Conservation (phyloP, 2,113 vertebrate genomes). For the Myxocyprinus asiaticus region DNA sequence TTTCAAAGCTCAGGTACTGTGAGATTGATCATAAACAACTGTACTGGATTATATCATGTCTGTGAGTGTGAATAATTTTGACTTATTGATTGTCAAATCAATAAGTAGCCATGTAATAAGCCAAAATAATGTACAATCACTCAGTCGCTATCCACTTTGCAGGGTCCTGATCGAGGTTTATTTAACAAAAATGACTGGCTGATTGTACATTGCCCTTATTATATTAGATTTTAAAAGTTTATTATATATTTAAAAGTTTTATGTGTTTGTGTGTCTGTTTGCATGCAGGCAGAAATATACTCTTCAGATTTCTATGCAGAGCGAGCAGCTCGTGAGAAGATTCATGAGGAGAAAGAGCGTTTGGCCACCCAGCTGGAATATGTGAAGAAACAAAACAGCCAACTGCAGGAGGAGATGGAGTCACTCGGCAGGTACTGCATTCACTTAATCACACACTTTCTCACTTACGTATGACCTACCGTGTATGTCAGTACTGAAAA, state of each 20-base stretch:
- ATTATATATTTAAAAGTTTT: neutral
- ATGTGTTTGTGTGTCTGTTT: neutral
- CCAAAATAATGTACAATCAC: too few relatives aligned
- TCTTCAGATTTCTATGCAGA: slow-evolving; percentile 95
- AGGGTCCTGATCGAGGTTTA: too few relatives aligned
- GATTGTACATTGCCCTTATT: too few relatives aligned
- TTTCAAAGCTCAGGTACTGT: slow-evolving; percentile 86
- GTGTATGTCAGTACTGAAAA: neutral
- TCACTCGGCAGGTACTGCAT: slow-evolving; percentile 69
- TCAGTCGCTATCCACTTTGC: too few relatives aligned
- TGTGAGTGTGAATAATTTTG: too few relatives aligned
- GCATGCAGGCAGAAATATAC: slow-evolving; percentile 89
- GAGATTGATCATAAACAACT: slow-evolving; percentile 6
- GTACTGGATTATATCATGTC: too few relatives aligned
- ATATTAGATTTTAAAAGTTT: too few relatives aligned
- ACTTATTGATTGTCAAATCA: too few relatives aligned
- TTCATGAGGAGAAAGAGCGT: slow-evolving; percentile 94
- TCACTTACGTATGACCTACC: too few relatives aligned
- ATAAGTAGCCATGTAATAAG: too few relatives aligned
- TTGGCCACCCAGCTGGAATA: slow-evolving; percentile 86
- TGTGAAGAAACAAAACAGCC: slow-evolving; percentile 82
- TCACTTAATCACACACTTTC: too few relatives aligned
- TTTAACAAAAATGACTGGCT: too few relatives aligned
- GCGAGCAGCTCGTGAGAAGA: slow-evolving; percentile 90
- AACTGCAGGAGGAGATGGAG: slow-evolving; percentile 80